A percentile compares a stretch with the other conserved stretches of the same genome.
These are phyloP conservation scores for Mormyrops boulengeri DNA, from an alignment of 2,797 vertebrate genomes.

Conservation along the genomic window DNA sequence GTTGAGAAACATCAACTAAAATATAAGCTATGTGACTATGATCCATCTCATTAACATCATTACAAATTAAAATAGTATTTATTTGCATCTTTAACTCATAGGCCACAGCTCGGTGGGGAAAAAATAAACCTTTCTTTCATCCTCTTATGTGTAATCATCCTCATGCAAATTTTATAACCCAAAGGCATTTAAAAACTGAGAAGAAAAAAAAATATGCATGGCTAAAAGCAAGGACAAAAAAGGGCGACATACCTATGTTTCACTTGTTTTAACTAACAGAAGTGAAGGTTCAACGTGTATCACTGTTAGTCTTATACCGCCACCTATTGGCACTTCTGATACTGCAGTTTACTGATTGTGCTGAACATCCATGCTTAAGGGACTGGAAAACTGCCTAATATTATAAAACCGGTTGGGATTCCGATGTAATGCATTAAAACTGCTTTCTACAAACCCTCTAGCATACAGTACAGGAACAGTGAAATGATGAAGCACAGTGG, in stretches of 20 bases:
- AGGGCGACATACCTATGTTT: neutral
- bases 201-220: neutral
- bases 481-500: neutral
- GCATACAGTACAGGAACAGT: neutral
- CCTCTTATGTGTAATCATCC: neutral
- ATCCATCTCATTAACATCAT: constrained; percentile 3
- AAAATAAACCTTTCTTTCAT: neutral
- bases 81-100: neutral
- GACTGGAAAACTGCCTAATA: neutral
- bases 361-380: neutral
- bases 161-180: neutral
- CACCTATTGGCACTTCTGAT: constrained; percentile 48
- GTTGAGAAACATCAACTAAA: neutral
- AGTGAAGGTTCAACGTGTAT: neutral
- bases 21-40: neutral
- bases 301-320: constrained; percentile 51
- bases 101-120: neutral
- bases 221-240: constrained; percentile 3
- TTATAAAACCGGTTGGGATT: neutral
- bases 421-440: neutral
- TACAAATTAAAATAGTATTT: constrained; percentile 7
- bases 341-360: constrained; percentile 32
- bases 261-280: constrained; percentile 4
- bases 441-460: neutral
- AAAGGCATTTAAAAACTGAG: constrained; percentile 3